These are phyloP conservation scores for Mamestra configurata DNA, from an alignment of 1,140 invertebrate genomes.

Conservation along the genomic window DNA sequence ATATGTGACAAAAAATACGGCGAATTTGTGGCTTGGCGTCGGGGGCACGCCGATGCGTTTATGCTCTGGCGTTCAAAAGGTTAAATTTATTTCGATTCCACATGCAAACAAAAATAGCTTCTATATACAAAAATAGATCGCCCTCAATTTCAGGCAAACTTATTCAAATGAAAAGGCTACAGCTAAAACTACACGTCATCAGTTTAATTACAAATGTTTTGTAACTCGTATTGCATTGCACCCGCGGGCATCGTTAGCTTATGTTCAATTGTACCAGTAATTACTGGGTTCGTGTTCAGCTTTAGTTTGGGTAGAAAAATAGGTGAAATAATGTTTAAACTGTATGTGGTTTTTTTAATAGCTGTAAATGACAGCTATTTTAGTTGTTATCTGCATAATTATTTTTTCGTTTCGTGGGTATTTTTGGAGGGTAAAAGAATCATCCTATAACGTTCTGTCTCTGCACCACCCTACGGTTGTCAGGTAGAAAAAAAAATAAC, in stretches of 20 bases:
- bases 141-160: neutral
- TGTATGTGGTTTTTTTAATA: neutral
- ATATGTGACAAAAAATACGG: too few relatives aligned
- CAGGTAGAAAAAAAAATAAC: too few relatives aligned
- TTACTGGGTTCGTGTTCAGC: constrained; percentile 11
- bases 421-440: too few relatives aligned
- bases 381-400: too few relatives aligned
- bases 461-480: too few relatives aligned
- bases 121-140: neutral
- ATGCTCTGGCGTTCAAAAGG: too few relatives aligned
- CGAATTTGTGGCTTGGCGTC: too few relatives aligned
- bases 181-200: neutral
- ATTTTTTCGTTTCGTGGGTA: too few relatives aligned
- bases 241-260: neutral
- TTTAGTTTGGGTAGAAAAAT: neutral
- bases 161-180: neutral
- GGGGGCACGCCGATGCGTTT: too few relatives aligned
- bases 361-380: neutral
- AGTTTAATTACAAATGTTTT: constrained; percentile 29
- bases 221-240: neutral
- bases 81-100: too few relatives aligned
- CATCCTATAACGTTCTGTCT: too few relatives aligned
- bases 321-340: neutral
- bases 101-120: too few relatives aligned
- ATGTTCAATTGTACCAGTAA: neutral